A percentile compares a stretch with the other conserved stretches of the same genome.
Evolutionary conservation across 2,113 vertebrate genomes (phyloP).

Genomic region (Oxygymnocypris stewartii): DNA sequence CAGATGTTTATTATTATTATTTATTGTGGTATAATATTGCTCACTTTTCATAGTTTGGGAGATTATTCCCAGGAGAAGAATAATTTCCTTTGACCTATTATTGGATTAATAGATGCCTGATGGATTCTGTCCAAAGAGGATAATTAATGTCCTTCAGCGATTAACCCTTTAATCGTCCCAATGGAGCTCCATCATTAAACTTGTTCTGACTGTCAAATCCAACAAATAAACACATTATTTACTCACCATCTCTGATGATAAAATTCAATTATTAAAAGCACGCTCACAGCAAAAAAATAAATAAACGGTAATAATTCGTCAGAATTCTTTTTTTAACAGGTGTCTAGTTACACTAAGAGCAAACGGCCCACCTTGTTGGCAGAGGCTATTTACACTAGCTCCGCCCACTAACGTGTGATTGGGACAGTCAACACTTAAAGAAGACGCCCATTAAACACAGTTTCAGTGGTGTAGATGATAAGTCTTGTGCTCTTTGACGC

Average conservation of each 20-base stretch:
- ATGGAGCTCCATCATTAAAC: neutral
- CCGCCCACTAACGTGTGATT: no score
- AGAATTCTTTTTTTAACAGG: no score
- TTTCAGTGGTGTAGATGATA: no score
- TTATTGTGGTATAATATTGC: neutral
- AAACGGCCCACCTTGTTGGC: no score
- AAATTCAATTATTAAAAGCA: neutral
- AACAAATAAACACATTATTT: neutral
- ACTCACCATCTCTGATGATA: neutral
- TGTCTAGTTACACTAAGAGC: no score
- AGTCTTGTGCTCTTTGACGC: no score
- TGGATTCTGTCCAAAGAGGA: neutral
- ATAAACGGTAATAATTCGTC: no score
- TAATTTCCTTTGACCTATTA: neutral
- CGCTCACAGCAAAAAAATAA: neutral
- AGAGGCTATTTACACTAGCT: no score
- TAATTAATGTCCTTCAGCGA: neutral
- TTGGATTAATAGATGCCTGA: conserved; percentile 9
- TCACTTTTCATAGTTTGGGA: neutral
- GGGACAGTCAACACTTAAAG: no score
- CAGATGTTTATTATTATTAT: no score
- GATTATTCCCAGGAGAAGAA: neutral
- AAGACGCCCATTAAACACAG: no score
- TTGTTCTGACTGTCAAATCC: neutral
- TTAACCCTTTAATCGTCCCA: neutral